A percentile compares a stretch with the other conserved stretches of the same genome.
phyloP scores from a whole-genome alignment of 2,113 vertebrate species.

The Litocranius walleri region DNA sequence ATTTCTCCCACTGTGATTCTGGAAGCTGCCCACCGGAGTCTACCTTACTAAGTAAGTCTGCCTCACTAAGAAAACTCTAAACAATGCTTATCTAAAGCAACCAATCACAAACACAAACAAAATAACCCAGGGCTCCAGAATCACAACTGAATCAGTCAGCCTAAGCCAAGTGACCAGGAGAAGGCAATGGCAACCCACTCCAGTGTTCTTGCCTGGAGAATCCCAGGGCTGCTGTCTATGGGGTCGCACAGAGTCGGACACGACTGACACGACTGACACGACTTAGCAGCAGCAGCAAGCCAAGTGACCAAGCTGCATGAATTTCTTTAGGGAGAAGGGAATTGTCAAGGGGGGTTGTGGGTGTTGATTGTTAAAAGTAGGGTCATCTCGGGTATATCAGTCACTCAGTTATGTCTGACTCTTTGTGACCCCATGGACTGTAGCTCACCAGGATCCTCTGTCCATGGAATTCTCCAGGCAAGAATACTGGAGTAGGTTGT shows the following conservation, averaged over 20 bases:
- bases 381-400: neutral
- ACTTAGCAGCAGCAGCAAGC: neutral
- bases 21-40: neutral
- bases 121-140: neutral
- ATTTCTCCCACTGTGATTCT: neutral
- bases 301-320: neutral
- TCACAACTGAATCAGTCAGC: neutral
- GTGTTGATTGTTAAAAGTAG: neutral
- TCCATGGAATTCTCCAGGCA: neutral
- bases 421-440: neutral
- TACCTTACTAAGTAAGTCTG: neutral
- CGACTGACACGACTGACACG: fast-evolving
- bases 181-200: too few species aligned
- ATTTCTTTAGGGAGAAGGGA: constrained; percentile 17
- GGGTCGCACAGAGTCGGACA: too few species aligned
- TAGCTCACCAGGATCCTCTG: neutral
- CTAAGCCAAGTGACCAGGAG: neutral
- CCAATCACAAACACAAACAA: neutral
- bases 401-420: neutral
- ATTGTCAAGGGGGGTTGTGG: neutral
- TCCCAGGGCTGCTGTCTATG: too few species aligned
- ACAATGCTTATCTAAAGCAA: neutral
- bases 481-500: neutral
- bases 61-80: constrained; percentile 9
- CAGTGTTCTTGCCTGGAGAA: too few species aligned